Percentiles rank a stretch among this genome's conserved stretches.
Conservation (phyloP, 1,140 invertebrate genomes). For the Helicoverpa zea region DNA sequence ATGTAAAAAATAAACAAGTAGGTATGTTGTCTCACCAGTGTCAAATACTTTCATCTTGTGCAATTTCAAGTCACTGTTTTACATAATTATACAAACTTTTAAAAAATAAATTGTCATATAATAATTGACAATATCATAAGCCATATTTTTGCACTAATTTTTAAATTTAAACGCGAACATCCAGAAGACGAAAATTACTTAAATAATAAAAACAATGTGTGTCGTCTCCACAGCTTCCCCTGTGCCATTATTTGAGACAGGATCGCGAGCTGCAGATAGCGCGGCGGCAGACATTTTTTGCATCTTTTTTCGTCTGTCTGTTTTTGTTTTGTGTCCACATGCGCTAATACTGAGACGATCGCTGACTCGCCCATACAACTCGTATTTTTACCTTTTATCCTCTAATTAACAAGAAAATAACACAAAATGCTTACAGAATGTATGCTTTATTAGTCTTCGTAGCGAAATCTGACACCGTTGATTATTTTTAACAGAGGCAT, state of each 20-base stretch:
- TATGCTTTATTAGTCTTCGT: constrained; percentile 9
- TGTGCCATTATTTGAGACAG: constrained; percentile 77
- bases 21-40: too few species aligned
- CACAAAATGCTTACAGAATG: not conserved
- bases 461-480: constrained; percentile 42
- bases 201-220: not conserved
- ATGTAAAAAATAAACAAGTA: too few species aligned
- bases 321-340: constrained; percentile 73
- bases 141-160: too few species aligned
- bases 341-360: constrained; percentile 71
- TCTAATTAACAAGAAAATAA: constrained; percentile 39
- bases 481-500: constrained; percentile 40
- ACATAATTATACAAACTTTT: too few species aligned
- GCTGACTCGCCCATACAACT: constrained; percentile 31
- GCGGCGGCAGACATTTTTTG: constrained; percentile 79
- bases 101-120: too few species aligned
- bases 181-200: too few species aligned
- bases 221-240: constrained; percentile 55
- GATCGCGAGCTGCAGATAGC: constrained; percentile 80
- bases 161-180: too few species aligned
- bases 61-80: too few species aligned
- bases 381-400: constrained; percentile 26
- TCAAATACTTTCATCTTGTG: too few species aligned
- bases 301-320: constrained; percentile 52
- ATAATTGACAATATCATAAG: too few species aligned